Evolutionary conservation across 2,888 invertebrate species (phyloP), one percentile per base, ranked within the genome.

Genomic region (Camponotus fellah): DNA sequence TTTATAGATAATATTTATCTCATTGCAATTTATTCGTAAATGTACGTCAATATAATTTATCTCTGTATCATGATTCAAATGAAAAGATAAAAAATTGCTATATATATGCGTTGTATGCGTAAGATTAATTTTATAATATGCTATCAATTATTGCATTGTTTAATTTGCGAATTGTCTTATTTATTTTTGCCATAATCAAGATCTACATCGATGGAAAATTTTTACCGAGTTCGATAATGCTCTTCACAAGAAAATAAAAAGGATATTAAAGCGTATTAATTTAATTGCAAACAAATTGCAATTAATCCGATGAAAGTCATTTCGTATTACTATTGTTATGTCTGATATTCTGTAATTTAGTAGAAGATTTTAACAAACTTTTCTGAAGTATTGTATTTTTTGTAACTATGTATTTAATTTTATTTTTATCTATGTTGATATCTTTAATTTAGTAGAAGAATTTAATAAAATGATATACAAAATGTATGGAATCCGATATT

Each of bases 361-460:
- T 64, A 82, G 76, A 82, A 68, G 77, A 82, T 76, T 56, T 58
- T 75, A 26, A 2, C 26, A 71, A 37, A 71, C 21, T 56, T 60
- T 32, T 32, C n/a, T 40, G 40, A 74, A 72, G 40, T 37, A 56
- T 21, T 37, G 66, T 26, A 26, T 26, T 26, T 26, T 26, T 26
- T 26, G 46, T 37, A 32, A 56, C 26, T 79, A 60, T 71, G 56
- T 74, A 82, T 60, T 81, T 37, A 80, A 58, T 77, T 82, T 75
- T 82, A 81, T 62, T 64, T 84, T 82, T 56, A 69, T 82, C 68
- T 69, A 10, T 10, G 12, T 17, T 84, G 75, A 82, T 82, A 74
- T 43, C 62, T 68, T 84, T 26, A 26, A 26, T 26, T 26, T 84
- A 84, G 81, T 65, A 84, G 84, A 84, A 84, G 74, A 82, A 56